phyloP scores from a whole-genome alignment of 2,888 invertebrate genomes.

The Ligdia adustata region DNA sequence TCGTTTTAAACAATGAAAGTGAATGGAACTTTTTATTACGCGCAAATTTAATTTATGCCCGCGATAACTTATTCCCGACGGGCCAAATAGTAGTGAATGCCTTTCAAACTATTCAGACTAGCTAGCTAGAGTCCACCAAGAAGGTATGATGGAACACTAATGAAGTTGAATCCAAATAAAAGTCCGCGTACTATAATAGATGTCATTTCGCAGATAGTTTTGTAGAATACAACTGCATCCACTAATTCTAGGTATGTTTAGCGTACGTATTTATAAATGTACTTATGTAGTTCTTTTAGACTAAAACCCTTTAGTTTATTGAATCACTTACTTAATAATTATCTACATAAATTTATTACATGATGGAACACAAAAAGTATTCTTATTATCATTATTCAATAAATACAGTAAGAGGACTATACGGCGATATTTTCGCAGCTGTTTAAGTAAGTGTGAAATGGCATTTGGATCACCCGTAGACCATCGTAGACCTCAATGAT shows the following conservation, averaged over 20 bases:
- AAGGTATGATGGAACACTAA: slow-evolving; percentile 7
- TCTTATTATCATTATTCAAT: no score
- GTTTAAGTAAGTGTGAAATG: no score
- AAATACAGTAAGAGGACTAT: no score
- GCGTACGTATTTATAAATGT: neutral
- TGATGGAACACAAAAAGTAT: no score
- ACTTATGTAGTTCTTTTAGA: neutral
- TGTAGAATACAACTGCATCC: neutral
- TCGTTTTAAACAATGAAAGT: slow-evolving; percentile 27
- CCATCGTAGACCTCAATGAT: no score
- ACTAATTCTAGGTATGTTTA: neutral
- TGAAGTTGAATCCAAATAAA: slow-evolving; percentile 11
- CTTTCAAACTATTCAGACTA: slow-evolving; percentile 6
- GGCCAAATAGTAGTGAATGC: slow-evolving; percentile 28
- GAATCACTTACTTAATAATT: no score
- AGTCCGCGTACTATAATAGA: slow-evolving; percentile 4
- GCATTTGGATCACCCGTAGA: no score
- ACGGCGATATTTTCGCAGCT: no score
- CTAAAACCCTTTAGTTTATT: slow-evolving; percentile 2
- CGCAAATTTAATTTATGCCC: slow-evolving; percentile 33
- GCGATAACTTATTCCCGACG: slow-evolving; percentile 28
- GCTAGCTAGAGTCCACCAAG: slow-evolving; percentile 9
- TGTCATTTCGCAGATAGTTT: slow-evolving; percentile 6
- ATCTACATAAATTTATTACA: no score
- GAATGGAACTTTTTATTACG: slow-evolving; percentile 33